Evolutionary conservation across 2,888 invertebrate species (phyloP), one percentile per base, ranked within the genome.

Genomic region (Temnothorax ravouxi): DNA sequence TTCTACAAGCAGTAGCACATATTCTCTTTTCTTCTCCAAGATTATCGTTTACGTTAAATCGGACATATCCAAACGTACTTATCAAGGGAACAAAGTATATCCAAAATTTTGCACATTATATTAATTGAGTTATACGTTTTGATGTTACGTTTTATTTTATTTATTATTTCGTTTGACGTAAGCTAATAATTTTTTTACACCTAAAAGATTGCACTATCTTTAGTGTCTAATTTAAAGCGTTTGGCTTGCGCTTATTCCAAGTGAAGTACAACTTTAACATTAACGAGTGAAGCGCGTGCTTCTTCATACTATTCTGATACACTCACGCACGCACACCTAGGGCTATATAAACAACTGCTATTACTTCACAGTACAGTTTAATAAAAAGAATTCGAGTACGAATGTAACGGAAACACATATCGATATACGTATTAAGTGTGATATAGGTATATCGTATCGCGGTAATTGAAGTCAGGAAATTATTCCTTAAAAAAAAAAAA

Each of bases 341-440:
- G 79, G 79, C 72, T 80, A 61, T 61, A 80, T 41, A 66, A 71
- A 80, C 79, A 79, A 79, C 79, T 47, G 72, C 47, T 61, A 72
- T 80, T 80, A 79, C 47, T 47, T 71, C 71, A 72, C 59, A 44
- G 59, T 80, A 59, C 54, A 38, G 29, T 80, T 80, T 80, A 80
- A 50, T 80, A 72, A 80, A 80, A 80, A 72, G 44, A 79, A 72
- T 72, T 72, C 47, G 47, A 50, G 2, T 77, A 77, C 56, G 72
- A 59, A 80, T n/a, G 56, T 59, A 71, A 79, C 25, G 38, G 44
- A 72, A 72, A 71, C 54, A 44, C 34, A 79, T 38, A 66, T 71
- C 79, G 59, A 59, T n/a, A 13, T 79, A 47, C 21, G 29, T 38
- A 59, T 59, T 59, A 47, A 71, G 67, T 29, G 8, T 34, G 21